Evolutionary conservation across 2,888 invertebrate species (phyloP).

Genomic region (Tenthredo distinguenda): DNA sequence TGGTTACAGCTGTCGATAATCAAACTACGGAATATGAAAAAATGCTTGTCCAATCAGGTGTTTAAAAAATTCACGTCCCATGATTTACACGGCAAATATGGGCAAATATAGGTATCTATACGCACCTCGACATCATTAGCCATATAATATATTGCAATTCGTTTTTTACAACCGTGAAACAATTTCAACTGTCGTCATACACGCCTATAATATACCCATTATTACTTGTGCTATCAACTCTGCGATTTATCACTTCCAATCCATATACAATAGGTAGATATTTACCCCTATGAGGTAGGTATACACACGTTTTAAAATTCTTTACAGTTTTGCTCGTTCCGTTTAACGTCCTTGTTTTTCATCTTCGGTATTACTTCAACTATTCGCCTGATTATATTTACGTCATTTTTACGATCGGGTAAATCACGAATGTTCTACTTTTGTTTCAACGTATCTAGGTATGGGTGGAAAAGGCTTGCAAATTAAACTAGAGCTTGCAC

Average conservation of each 20-base stretch:
- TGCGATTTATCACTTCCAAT: conserved; percentile 3
- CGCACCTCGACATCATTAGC: neutral
- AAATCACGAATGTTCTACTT: neutral
- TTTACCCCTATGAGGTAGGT: neutral
- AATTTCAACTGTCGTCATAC: neutral
- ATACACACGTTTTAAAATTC: neutral
- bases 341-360: neutral
- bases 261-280: neutral
- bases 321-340: neutral
- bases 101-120: neutral
- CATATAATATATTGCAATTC: conserved; percentile 4
- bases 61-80: neutral
- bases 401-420: neutral
- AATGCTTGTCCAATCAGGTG: neutral
- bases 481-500: neutral
- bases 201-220: neutral
- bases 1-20: neutral
- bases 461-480: neutral
- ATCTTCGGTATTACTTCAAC: neutral
- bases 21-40: neutral
- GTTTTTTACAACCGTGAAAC: conserved; percentile 25
- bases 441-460: neutral
- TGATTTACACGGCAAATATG: conserved; percentile 4
- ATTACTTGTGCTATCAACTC: neutral
- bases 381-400: neutral